Evolutionary conservation across 1,140 invertebrate species (phyloP), one percentile per base, ranked within the genome.

Genomic region (Cydia strobilella): DNA sequence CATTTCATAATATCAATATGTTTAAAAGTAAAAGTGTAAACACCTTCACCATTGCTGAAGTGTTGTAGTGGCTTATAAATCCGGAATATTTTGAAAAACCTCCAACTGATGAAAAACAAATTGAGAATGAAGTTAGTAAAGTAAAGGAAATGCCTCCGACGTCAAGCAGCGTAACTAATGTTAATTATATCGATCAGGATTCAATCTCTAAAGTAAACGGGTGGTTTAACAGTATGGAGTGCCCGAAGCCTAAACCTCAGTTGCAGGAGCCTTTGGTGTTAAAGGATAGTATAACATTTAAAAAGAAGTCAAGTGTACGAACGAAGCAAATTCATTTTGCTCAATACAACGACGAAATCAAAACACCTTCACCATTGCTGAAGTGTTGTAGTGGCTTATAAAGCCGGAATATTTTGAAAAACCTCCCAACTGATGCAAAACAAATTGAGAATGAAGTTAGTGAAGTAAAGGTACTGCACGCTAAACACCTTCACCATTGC

Each of bases 201-300:
- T 88, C 86, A 0, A 81, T 87, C n/a, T 75, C 81, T 18, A 90
- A 89, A 79, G 89, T 90, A 0, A 79, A 83, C 15, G 79, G 78
- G 10, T 90, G 89, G 89, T 74, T 90, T 0, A 72, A 80, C n/a
- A 79, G 75, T 65, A 75, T 80, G 48, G 48, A 31, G 13, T 12
- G 20, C 9, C 48, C 65, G 2, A 76, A 77, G 59, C 65, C 31
- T 71, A 80, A 72, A 6, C 63, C 5, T 39, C 69, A 18, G 13
- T 45, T 69, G 35, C 65, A 31, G 48, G 48, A 51, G 27, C 31
- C 31, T 18, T 18, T 35, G 15, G 27, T 18, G 27, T 20, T 69
- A 6, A 69, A 35, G 18, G 83, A 83, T 0, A 81, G 84, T 7
- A 77, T 89, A 1, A 79, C 80, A 6, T 90, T 86, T 62, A 89